Evolutionary conservation across 2,113 vertebrate species (phyloP).

Genomic region (Carlito syrichta): DNA sequence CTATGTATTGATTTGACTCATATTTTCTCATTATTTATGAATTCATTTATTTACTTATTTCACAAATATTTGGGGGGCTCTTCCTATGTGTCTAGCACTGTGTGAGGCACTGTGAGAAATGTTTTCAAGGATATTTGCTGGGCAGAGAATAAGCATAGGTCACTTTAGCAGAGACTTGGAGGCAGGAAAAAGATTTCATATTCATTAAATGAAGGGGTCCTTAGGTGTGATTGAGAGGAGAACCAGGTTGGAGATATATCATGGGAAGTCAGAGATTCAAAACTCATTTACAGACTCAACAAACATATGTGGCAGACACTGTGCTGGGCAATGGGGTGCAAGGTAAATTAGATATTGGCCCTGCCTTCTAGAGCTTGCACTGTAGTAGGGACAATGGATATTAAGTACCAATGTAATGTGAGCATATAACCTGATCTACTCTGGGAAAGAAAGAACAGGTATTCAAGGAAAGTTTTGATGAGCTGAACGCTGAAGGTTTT

Average conservation of each 20-base stretch:
- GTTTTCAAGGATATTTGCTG: background rate
- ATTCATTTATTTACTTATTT: background rate
- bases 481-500: background rate
- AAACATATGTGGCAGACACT: background rate
- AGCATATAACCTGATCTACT: background rate
- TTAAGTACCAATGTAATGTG: background rate
- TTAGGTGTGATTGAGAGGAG: background rate
- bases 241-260: background rate
- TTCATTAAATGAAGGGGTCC: background rate
- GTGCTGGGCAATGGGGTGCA: background rate
- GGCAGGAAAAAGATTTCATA: background rate
- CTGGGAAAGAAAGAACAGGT: background rate
- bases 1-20: background rate
- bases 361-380: background rate
- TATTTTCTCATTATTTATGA: background rate
- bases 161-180: background rate
- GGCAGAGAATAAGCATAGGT: background rate
- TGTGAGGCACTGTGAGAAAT: background rate
- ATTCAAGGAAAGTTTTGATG: background rate
- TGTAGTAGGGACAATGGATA: background rate
- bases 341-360: background rate
- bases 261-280: background rate
- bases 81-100: background rate
- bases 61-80: background rate
- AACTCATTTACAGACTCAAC: background rate